Evolutionary conservation across 2,888 invertebrate species (phyloP).

Genomic region (Nowickia ferox): DNA sequence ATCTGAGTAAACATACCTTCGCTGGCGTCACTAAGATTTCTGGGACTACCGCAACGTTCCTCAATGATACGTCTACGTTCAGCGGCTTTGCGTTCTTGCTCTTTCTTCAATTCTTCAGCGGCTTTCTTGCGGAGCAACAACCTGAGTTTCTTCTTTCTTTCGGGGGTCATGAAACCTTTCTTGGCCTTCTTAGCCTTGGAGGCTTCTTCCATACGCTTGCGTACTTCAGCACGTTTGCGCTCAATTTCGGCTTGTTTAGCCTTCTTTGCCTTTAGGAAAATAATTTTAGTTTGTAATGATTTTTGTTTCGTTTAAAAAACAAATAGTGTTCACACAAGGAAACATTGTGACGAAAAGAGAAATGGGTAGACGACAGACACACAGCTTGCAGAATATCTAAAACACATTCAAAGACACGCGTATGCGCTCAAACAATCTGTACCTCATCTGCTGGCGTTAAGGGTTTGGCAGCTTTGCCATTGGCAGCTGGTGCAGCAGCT

Average conservation of each 20-base stretch:
- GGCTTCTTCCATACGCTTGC: slow-evolving; percentile 99
- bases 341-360: slow-evolving; percentile 68
- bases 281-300: not conserved
- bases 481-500: slow-evolving; percentile 77
- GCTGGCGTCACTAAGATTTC: slow-evolving; percentile 95
- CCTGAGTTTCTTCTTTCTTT: slow-evolving; percentile 99
- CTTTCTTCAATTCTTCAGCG: slow-evolving; percentile 99
- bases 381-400: slow-evolving; percentile 33
- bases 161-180: slow-evolving; percentile 99
- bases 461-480: slow-evolving; percentile 77
- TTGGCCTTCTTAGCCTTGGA: slow-evolving; percentile 99
- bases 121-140: slow-evolving; percentile 99
- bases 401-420: slow-evolving; percentile 38
- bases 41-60: slow-evolving; percentile 96
- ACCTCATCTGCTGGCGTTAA: slow-evolving; percentile 66
- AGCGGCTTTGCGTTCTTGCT: slow-evolving; percentile 99
- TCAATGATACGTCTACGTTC: slow-evolving; percentile 98
- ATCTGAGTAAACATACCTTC: slow-evolving; percentile 88
- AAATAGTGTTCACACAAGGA: slow-evolving; percentile 52
- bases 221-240: slow-evolving; percentile 99
- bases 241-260: slow-evolving; percentile 99
- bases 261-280: slow-evolving; percentile 92
- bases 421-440: slow-evolving; percentile 24
- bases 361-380: slow-evolving; percentile 36
- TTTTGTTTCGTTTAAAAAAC: not conserved